Evolutionary conservation across 2,113 vertebrate species (phyloP).

Genomic region (Microcebus griseorufus): DNA sequence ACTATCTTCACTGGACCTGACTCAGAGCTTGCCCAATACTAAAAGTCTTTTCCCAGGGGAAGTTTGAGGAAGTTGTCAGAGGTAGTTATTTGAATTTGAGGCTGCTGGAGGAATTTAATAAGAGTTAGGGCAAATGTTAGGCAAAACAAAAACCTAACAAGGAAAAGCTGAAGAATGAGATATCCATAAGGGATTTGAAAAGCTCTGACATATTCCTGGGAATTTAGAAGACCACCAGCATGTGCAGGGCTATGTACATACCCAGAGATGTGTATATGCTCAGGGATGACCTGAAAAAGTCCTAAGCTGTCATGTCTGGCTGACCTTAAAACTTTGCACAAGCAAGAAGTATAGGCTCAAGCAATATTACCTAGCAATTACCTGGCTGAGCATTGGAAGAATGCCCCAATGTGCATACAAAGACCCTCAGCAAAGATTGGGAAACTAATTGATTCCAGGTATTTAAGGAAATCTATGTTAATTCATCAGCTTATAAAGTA

Average conservation of each 20-base stretch:
- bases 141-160: not conserved
- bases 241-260: not conserved
- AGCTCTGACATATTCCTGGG: not conserved
- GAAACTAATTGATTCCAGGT: not conserved
- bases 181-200: not conserved
- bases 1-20: not conserved
- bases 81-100: not conserved
- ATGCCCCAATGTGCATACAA: not conserved
- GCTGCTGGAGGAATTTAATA: not conserved
- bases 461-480: not conserved
- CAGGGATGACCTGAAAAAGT: not conserved
- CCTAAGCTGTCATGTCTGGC: not conserved
- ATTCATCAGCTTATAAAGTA: not conserved
- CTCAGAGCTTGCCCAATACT: not conserved
- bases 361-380: not conserved
- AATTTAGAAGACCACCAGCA: not conserved
- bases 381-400: not conserved
- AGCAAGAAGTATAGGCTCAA: not conserved
- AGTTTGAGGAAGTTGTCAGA: not conserved
- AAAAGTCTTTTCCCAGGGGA: not conserved
- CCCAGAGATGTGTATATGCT: not conserved
- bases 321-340: not conserved
- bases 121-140: not conserved
- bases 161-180: not conserved
- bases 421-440: not conserved